Conservation (phyloP, 2,113 vertebrate species). For the Pelecanus crispus region DNA sequence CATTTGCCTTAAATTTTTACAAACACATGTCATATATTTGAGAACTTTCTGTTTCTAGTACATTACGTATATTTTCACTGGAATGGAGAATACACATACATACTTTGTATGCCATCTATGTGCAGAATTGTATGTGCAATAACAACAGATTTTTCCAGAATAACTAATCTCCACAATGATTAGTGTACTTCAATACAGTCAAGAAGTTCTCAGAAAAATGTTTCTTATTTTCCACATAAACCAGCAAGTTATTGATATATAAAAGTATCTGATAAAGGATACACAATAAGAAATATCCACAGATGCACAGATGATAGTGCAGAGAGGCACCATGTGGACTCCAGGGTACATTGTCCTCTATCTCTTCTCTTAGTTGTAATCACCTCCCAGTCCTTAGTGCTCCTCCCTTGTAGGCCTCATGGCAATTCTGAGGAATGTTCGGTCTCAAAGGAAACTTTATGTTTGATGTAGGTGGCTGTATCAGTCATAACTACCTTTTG, state of each 20-base stretch:
- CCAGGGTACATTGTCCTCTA: accelerated
- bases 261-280: not conserved
- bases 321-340: not conserved
- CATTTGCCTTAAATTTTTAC: not conserved
- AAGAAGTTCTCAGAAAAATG: not conserved
- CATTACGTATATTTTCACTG: not conserved
- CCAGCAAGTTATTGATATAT: not conserved
- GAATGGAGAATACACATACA: not conserved
- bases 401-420: not conserved
- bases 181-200: not conserved
- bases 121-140: not conserved
- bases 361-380: not conserved
- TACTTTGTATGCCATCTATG: not conserved
- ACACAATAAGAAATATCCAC: not conserved
- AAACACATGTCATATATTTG: not conserved
- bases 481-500: not conserved
- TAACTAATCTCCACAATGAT: not conserved
- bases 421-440: not conserved
- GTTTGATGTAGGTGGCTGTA: not conserved
- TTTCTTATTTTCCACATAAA: not conserved
- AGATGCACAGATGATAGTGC: not conserved
- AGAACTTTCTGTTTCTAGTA: not conserved
- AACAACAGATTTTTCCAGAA: not conserved
- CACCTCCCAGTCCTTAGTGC: accelerated
- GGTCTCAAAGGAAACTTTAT: not conserved